Base-by-base conservation (phyloP, 2,888 invertebrate genomes). In the Acanthococcus lagerstroemiae region DNA sequence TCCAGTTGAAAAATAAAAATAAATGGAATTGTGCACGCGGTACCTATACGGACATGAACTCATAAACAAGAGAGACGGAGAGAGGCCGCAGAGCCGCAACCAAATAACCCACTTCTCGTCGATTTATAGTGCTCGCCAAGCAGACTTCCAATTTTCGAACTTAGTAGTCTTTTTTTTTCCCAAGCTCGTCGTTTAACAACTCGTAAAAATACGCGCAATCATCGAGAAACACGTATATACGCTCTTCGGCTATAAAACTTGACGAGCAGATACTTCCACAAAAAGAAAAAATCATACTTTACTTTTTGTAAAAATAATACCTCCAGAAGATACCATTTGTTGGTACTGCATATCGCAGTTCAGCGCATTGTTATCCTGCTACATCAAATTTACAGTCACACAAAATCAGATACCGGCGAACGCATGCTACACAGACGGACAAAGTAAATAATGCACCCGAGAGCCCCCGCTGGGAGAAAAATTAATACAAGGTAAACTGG, bases 401-500 rank as follows among this genome's bases (percentile, higher is more conserved):
- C 46, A 48, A 60, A 60, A 60, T 48, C 26, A 46, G 26, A 60
- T 44, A 45, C 30, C 58, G 12, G 48, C 19, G 46, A 60, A 46
- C 27, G 60, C 44, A 45, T 26, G 46, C 60, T 48, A 60, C 45
- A 46, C 27, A 60, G 44, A 46, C 45, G 46, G 48, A 58, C 58
- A 25, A 26, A 48, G 48, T 60, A 60, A 60, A 45, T 19, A 45
- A 45, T 17, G 19, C 21, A 5, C 21, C 19, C 19, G 52, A 19
- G 22, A 22, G 24, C 15, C 24, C 63, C 63, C 50, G 63, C 63
- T 63, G 63, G n/a, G 63, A 63, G 52, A 63, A 63, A 63, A 63
- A 63, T 52, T 63, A 52, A 63, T 54, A 63, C 63, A 63, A 63
- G 63, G 63, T 54, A 30, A 63, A 63, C 63, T 52, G 24, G 54